Evolutionary conservation across 2,888 invertebrate species (phyloP), one percentile per base, ranked within the genome.

Genomic region (Melieria picta): DNA sequence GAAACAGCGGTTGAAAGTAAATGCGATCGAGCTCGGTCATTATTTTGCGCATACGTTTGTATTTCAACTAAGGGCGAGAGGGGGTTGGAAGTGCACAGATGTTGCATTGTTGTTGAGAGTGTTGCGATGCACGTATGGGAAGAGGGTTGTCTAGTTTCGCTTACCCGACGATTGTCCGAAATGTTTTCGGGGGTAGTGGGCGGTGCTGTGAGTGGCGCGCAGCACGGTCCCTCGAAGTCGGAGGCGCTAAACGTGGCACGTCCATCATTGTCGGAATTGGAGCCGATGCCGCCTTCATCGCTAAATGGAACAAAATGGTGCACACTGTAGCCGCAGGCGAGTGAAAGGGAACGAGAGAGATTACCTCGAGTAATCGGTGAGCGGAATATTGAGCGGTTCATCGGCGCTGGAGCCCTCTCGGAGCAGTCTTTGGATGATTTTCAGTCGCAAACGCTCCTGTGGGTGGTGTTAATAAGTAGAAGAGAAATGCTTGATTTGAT

Each of bases 281-380:
- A 92, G 57, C 92, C 92, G 6, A 92, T 92, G 79, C 93, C 93
- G 5, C 94, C 94, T 87, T 94, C 94, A 79, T 94, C 94, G 85
- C 94, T 94, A 82, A 30, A 30, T 30, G 30, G 30, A 30, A 30
- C 30, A 30, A 30, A 30, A 30, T 30, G 30, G 30, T 30, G 30
- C 30, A 30, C 30, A 30, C 30, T 30, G 30, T 30, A 56, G 16
- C 9, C 16, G 58, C 4, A 45, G 52, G 42, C 48, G 65, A 30
- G 56, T 13, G 6, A 48, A 55, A 56, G 69, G 16, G 10, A 48
- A 6, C 16, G 42, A 30, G 30, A 30, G 7, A 55, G 2, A 65
- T 69, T 88, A 94, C 95, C 95, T 95, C 7, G 95, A 95, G 84
- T 95, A 95, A 87, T 96, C 95, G 45, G 95, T 94, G 46, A 96